Evolutionary conservation across 2,888 invertebrate species (phyloP).

Genomic region (Uropetala carovei): DNA sequence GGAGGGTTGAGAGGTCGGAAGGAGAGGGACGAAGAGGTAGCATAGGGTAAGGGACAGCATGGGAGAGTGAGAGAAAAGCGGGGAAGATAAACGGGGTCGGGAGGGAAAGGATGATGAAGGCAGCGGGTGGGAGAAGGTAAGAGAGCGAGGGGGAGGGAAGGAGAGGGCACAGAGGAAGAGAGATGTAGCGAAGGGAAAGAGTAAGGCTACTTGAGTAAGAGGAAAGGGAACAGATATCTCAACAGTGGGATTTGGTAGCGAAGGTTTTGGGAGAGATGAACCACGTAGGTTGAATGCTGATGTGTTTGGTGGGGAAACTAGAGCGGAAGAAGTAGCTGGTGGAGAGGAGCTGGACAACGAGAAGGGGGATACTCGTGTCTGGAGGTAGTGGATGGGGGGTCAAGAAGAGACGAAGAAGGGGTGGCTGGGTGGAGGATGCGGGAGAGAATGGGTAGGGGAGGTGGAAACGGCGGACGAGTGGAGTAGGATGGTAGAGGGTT

Average conservation of each 20-base stretch:
- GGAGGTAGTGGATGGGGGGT: background rate
- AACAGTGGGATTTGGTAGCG: too few species aligned
- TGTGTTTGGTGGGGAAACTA: slow-evolving; percentile 11
- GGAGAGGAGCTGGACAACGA: background rate
- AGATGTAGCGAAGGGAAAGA: background rate
- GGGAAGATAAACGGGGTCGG: background rate
- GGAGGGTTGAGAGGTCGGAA: background rate
- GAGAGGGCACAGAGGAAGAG: background rate
- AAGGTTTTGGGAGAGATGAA: too few species aligned
- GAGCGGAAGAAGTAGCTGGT: background rate
- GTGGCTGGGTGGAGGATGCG: too few species aligned
- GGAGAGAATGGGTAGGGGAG: background rate
- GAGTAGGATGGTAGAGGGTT: background rate
- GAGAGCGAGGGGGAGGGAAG: background rate
- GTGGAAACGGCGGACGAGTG: background rate
- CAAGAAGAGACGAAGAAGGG: background rate
- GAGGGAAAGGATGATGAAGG: background rate
- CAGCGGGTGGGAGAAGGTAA: background rate
- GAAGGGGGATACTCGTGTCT: background rate
- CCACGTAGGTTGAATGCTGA: background rate
- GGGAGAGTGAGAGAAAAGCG: background rate
- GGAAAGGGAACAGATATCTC: background rate
- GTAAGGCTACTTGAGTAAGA: too few species aligned
- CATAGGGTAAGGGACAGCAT: background rate
- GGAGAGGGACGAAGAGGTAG: background rate